Conservation (phyloP, 2,888 invertebrate species). For the Tetragonisca angustula region DNA sequence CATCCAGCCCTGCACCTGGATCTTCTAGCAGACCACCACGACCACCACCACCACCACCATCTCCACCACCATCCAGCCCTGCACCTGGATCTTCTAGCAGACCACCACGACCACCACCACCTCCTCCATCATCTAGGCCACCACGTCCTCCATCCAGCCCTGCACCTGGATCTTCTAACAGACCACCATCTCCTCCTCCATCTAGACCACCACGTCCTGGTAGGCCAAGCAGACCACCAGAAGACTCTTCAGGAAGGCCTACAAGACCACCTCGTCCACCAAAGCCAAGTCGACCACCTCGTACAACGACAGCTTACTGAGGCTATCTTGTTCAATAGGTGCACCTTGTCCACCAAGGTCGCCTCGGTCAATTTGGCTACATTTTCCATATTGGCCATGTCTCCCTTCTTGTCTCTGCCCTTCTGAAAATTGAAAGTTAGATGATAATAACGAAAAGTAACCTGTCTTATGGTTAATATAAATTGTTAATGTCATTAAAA, state of each 20-base stretch:
- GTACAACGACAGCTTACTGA: too few relatives aligned
- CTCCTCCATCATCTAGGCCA: not conserved
- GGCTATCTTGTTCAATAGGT: too few relatives aligned
- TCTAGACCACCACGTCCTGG: not conserved
- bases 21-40: too few relatives aligned
- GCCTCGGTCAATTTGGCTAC: not conserved
- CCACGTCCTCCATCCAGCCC: not conserved
- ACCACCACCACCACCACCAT: too few relatives aligned
- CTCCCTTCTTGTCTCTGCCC: not conserved
- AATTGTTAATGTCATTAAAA: not conserved
- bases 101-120: not conserved
- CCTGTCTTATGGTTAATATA: not conserved
- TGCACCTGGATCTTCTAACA: not conserved
- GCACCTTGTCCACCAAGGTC: not conserved
- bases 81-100: not conserved
- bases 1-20: too few relatives aligned
- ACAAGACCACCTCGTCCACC: not conserved
- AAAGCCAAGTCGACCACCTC: not conserved
- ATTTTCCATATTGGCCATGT: not conserved
- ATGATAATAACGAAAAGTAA: not conserved
- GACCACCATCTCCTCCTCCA: not conserved
- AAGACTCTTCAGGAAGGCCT: not conserved
- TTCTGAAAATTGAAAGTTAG: too few relatives aligned
- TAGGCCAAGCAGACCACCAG: not conserved
- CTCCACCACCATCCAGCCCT: not conserved